Evolutionary conservation across 1,140 invertebrate species (phyloP).

Genomic region (Liolophura sinensis): DNA sequence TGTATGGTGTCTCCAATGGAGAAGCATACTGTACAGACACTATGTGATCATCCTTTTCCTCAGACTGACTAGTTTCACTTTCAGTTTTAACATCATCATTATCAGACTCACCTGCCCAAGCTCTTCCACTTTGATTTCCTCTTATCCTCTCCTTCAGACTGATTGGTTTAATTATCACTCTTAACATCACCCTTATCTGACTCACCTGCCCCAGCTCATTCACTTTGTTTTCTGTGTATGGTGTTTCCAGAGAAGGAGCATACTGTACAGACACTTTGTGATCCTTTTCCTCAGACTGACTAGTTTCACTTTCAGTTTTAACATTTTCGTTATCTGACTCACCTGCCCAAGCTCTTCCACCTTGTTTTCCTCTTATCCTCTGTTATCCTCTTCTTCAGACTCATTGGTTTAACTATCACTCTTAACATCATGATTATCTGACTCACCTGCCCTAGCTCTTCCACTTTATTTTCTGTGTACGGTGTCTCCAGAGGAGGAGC

Average conservation of each 20-base stretch:
- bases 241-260: conserved; percentile 42
- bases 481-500: conserved; percentile 42
- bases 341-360: conserved; percentile 68
- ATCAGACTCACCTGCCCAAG: conserved; percentile 66
- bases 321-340: conserved; percentile 53
- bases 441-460: conserved; percentile 72
- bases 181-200: neutral
- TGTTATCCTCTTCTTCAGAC: too few species aligned
- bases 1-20: conserved; percentile 50
- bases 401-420: conserved; percentile 29
- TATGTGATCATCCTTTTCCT: too few species aligned
- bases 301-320: conserved; percentile 29
- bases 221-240: conserved; percentile 61
- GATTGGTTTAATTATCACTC: too few species aligned
- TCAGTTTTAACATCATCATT: too few species aligned
- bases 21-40: too few species aligned
- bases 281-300: conserved; percentile 30
- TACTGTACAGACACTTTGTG: conserved; percentile 26
- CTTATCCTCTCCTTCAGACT: too few species aligned
- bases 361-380: conserved; percentile 59
- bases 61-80: too few species aligned
- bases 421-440: neutral
- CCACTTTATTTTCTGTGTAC: conserved; percentile 62
- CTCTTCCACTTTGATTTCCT: conserved; percentile 70
- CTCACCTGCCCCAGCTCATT: conserved; percentile 73